These are phyloP conservation scores for Jacana jacana DNA, from an alignment of 2,113 vertebrate species.

Conservation along the genomic window DNA sequence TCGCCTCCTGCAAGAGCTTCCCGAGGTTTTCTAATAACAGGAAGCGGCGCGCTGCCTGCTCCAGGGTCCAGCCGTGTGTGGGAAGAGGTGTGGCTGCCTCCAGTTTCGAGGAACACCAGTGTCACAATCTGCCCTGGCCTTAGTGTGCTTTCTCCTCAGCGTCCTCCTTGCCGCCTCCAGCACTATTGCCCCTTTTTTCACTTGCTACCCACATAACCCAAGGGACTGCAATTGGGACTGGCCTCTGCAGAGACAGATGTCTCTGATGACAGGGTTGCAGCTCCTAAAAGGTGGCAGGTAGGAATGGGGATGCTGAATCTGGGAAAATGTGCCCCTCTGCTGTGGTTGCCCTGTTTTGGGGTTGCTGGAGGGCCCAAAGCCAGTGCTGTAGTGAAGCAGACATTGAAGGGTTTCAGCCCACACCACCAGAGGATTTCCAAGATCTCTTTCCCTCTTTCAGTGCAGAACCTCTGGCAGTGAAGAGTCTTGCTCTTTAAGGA, in stretches of 20 bases:
- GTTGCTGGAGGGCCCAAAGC: neutral
- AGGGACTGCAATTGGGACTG: neutral
- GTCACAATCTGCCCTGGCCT: neutral
- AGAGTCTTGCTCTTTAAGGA: neutral
- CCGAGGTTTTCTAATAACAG: conserved; percentile 50
- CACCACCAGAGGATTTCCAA: neutral
- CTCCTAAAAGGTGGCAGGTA: neutral
- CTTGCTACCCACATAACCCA: neutral
- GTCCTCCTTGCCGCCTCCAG: neutral
- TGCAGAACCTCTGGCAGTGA: neutral
- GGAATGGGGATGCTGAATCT: neutral
- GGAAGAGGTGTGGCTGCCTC: conserved; percentile 41
- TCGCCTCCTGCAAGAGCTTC: neutral
- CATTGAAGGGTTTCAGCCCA: neutral
- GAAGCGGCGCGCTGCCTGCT: neutral
- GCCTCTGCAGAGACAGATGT: neutral
- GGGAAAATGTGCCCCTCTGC: neutral
- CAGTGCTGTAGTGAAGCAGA: neutral
- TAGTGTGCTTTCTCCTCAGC: fast-evolving
- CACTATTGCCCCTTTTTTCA: neutral
- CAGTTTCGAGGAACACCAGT: conserved; percentile 17
- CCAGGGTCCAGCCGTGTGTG: neutral
- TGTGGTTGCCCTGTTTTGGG: neutral
- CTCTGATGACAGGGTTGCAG: neutral
- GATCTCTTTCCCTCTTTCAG: neutral